Conservation (phyloP, 2,113 vertebrate genomes). For the Otis tarda region DNA sequence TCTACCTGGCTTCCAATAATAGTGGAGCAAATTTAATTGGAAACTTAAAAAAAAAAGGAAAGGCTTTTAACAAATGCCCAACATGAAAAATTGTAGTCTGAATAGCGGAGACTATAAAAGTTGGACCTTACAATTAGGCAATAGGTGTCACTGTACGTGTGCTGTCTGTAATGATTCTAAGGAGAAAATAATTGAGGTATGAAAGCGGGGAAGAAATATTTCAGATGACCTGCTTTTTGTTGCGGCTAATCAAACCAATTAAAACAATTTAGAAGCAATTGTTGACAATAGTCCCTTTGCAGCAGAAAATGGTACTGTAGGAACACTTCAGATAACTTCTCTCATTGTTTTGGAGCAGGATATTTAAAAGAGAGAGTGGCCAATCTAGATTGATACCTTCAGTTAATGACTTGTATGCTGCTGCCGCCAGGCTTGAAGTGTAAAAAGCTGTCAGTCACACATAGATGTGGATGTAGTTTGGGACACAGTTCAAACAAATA, state of each 20-base stretch:
- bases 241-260: conserved; percentile 42
- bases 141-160: background rate
- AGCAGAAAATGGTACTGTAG: background rate
- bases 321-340: background rate
- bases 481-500: background rate
- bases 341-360: background rate
- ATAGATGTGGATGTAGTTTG: background rate
- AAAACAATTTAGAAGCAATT: conserved; percentile 1
- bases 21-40: background rate
- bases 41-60: background rate
- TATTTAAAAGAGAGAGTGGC: background rate
- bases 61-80: background rate
- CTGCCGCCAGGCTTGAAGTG: background rate
- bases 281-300: background rate
- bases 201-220: conserved; percentile 35
- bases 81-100: background rate
- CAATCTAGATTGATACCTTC: background rate
- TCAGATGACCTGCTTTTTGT: conserved; percentile 32
- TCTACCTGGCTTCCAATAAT: background rate
- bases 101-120: background rate
- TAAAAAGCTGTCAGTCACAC: background rate
- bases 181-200: conserved; percentile 40
- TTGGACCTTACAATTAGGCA: background rate
- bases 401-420: background rate
- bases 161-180: background rate